These are phyloP conservation scores for Caretta caretta DNA, from an alignment of 2,113 vertebrate species.

Conservation along the genomic window DNA sequence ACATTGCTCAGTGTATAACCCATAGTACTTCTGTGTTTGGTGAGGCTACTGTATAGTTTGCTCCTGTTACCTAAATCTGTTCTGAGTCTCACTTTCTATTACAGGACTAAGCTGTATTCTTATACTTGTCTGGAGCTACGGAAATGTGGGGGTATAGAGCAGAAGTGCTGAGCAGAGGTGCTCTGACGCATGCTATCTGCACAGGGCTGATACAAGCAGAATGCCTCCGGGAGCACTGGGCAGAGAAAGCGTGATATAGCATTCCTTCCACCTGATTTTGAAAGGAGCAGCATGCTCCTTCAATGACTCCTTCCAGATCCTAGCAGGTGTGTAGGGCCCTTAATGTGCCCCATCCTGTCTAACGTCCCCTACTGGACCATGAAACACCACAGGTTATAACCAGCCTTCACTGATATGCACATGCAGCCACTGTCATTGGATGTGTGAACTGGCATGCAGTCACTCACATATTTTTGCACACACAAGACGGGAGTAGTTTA, in stretches of 20 bases:
- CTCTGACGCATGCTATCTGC: neutral
- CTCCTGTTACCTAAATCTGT: neutral
- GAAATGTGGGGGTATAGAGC: neutral
- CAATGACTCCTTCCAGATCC: neutral
- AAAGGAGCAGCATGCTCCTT: neutral
- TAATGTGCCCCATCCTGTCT: neutral
- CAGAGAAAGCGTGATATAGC: neutral
- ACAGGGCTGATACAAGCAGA: neutral
- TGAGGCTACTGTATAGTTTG: neutral
- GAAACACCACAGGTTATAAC: neutral
- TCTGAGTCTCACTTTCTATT: neutral
- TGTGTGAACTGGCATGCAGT: neutral
- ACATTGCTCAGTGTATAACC: neutral
- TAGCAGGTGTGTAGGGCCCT: neutral
- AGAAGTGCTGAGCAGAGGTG: neutral
- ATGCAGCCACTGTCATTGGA: neutral
- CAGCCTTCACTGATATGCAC: neutral
- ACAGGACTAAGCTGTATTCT: neutral
- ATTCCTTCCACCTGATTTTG: neutral
- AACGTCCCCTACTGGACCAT: neutral
- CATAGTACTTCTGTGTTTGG: neutral
- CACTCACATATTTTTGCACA: neutral
- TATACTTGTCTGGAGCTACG: neutral
- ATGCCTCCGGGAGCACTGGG: neutral
- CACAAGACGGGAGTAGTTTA: neutral